Evolutionary conservation across 2,797 vertebrate genomes (phyloP).

Genomic region (Acanthiza pusilla): DNA sequence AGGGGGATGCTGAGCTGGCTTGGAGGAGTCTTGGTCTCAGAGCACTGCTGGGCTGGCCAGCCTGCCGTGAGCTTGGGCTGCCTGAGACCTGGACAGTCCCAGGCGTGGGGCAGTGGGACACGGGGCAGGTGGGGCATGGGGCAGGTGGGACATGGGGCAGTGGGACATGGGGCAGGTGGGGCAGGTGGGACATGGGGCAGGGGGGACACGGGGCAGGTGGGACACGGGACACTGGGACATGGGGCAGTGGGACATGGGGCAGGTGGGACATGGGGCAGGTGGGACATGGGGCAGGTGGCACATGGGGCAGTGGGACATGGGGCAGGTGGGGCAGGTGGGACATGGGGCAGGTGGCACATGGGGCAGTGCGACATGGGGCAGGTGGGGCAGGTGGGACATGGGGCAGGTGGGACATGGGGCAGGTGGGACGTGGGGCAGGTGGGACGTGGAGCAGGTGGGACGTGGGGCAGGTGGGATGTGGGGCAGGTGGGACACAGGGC

Average conservation of each 20-base stretch:
- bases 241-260: not conserved
- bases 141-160: no score
- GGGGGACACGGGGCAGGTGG: not conserved
- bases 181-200: not conserved
- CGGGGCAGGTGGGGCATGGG: not conserved
- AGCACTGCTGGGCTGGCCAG: rapidly evolving
- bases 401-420: not conserved
- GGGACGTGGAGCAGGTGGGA: not conserved
- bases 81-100: no score
- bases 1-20: not conserved
- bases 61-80: not conserved
- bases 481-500: not conserved
- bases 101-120: not conserved
- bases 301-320: no score
- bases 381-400: not conserved
- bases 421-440: not conserved
- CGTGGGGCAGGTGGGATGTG: not conserved
- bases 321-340: not conserved
- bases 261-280: not conserved
- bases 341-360: not conserved
- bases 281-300: not conserved
- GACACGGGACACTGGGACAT: no score
- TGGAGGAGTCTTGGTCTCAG: rapidly evolving
- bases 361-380: not conserved
- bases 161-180: not conserved